These are phyloP conservation scores for Pterois miles DNA, from an alignment of 2,797 vertebrate species.

Conservation along the genomic window DNA sequence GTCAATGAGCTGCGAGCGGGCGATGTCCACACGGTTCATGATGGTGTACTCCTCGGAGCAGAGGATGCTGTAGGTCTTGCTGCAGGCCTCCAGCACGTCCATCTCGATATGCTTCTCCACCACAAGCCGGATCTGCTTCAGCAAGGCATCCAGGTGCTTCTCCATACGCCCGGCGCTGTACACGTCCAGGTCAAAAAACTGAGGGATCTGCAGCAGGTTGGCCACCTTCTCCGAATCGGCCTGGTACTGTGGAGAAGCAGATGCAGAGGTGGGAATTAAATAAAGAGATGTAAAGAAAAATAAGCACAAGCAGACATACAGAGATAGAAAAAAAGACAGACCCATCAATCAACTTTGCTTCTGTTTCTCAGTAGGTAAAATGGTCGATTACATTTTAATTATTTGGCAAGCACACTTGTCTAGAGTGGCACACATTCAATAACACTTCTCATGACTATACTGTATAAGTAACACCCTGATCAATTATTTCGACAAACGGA, in stretches of 20 bases:
- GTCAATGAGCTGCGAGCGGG: constrained; percentile 97
- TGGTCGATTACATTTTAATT: constrained; percentile 2
- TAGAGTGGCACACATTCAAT: constrained; percentile 16
- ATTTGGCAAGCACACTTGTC: constrained; percentile 16
- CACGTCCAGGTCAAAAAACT: constrained; percentile 98
- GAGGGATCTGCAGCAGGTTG: constrained; percentile 97
- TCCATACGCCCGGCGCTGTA: constrained; percentile 89
- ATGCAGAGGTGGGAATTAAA: neutral
- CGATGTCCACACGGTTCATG: constrained; percentile 98
- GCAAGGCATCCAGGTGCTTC: constrained; percentile 93
- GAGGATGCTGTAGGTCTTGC: constrained; percentile 98
- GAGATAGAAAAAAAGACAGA: neutral
- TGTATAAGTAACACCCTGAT: constrained; percentile 22
- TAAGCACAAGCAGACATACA: too few relatives aligned
- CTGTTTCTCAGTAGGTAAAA: neutral
- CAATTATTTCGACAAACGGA: constrained; percentile 41
- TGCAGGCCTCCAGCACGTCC: constrained; percentile 98
- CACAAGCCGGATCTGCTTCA: constrained; percentile 98
- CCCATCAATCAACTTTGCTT: neutral
- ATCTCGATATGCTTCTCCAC: constrained; percentile 98
- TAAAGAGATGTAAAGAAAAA: too few relatives aligned
- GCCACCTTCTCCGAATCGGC: constrained; percentile 98
- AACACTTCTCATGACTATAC: constrained; percentile 14
- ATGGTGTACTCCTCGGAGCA: constrained; percentile 99
- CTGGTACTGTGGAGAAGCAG: constrained; percentile 85